A percentile compares a stretch with the other conserved stretches of the same genome.
Evolutionary conservation across 2,113 vertebrate genomes (phyloP).

Genomic region (Litocranius walleri): DNA sequence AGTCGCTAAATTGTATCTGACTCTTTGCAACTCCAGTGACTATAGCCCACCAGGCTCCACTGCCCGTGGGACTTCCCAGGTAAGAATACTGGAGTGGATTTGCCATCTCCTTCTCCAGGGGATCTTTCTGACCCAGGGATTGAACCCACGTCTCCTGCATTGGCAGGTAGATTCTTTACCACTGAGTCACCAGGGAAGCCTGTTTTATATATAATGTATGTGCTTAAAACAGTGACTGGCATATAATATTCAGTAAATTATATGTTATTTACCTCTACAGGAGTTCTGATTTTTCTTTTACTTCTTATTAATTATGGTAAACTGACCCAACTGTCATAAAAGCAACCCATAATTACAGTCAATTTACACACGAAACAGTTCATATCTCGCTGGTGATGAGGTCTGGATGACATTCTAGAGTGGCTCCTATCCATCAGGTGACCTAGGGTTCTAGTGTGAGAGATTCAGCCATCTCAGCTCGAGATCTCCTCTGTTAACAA

Average conservation of each 20-base stretch:
- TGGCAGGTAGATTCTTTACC: neutral
- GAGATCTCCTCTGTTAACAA: neutral
- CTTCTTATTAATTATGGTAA: neutral
- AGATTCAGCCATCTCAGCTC: neutral
- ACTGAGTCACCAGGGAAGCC: neutral
- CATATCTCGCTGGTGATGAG: neutral
- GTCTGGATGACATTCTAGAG: neutral
- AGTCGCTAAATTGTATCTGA: neutral
- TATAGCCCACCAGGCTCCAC: neutral
- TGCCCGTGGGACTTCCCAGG: accelerated
- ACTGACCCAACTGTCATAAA: neutral
- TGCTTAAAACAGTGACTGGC: neutral
- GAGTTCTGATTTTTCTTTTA: neutral
- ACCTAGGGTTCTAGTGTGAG: neutral
- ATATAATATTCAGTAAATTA: neutral
- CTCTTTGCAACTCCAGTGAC: neutral
- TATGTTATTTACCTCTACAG: neutral
- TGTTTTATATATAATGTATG: neutral
- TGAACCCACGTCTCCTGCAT: accelerated
- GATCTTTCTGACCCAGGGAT: neutral
- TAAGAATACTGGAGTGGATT: neutral
- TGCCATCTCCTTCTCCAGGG: neutral
- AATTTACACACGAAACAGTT: neutral
- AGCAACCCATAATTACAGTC: neutral
- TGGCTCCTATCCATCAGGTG: neutral